A percentile compares a stretch with the other conserved stretches of the same genome.
phyloP scores from a whole-genome alignment of 2,797 vertebrate species.

The Takifugu rubripes region DNA sequence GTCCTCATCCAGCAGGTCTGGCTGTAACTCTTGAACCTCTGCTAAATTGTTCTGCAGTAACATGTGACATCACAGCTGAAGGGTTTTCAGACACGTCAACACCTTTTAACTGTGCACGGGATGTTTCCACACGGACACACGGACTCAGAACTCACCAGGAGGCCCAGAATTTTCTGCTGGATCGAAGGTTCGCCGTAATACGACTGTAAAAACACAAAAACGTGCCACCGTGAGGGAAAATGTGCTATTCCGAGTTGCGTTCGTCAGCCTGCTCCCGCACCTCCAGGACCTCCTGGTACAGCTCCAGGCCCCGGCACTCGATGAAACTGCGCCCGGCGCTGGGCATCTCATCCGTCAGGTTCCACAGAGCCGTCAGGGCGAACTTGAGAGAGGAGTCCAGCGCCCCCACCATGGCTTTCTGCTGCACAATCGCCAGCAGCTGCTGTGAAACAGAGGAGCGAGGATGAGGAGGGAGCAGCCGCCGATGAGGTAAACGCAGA shows the following conservation, averaged over 20 bases:
- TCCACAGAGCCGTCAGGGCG: slow-evolving; percentile 92
- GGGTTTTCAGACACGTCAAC: too few relatives aligned
- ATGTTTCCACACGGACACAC: neutral
- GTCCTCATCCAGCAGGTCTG: slow-evolving; percentile 86
- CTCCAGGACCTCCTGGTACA: slow-evolving; percentile 93
- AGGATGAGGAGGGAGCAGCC: neutral
- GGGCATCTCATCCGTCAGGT: slow-evolving; percentile 92
- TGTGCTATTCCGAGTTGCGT: neutral
- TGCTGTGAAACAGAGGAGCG: slow-evolving; percentile 70
- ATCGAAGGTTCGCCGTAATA: slow-evolving; percentile 85
- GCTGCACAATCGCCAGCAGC: slow-evolving; percentile 90
- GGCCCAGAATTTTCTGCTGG: slow-evolving; percentile 91
- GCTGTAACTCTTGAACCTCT: slow-evolving; percentile 88
- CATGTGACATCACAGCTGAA: neutral
- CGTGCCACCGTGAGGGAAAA: neutral
- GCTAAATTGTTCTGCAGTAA: slow-evolving; percentile 88
- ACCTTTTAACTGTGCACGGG: too few relatives aligned
- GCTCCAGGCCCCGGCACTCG: slow-evolving; percentile 89
- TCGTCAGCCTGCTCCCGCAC: slow-evolving; percentile 54
- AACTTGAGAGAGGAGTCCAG: slow-evolving; percentile 90
- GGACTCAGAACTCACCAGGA: slow-evolving; percentile 81
- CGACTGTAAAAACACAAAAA: slow-evolving; percentile 70
- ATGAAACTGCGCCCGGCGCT: slow-evolving; percentile 87
- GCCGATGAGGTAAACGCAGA: neutral
- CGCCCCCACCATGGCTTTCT: slow-evolving; percentile 87